These are phyloP conservation scores for Caenorhabditis angaria DNA, from an alignment of 2,888 invertebrate genomes.

Conservation along the genomic window DNA sequence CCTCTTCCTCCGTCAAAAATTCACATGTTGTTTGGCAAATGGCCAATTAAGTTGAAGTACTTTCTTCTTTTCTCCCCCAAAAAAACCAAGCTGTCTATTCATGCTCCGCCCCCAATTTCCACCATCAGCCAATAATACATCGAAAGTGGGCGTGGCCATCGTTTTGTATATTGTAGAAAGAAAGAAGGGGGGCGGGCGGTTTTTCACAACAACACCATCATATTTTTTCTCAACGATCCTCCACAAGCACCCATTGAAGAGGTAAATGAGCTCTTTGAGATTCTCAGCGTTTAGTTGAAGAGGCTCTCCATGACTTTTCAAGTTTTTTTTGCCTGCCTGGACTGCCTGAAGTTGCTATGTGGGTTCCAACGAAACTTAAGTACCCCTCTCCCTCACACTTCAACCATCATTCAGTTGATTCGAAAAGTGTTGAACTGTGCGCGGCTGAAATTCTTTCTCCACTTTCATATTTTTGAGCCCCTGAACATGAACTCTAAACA, in stretches of 20 bases:
- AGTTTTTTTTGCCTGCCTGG: conserved; percentile 16
- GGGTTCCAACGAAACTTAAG: conserved; percentile 3
- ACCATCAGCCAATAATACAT: not conserved
- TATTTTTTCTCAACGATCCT: conserved; percentile 38
- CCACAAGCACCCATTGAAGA: conserved; percentile 55
- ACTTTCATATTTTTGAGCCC: conserved; percentile 37
- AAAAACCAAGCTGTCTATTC: not conserved
- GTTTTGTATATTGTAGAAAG: no score
- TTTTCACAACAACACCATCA: conserved; percentile 29
- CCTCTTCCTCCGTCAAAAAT: not conserved
- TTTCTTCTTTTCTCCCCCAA: not conserved
- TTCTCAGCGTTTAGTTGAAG: conserved; percentile 49
- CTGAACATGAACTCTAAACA: conserved; percentile 21
- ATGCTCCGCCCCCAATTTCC: not conserved
- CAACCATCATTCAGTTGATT: conserved; percentile 8
- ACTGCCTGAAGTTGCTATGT: not conserved
- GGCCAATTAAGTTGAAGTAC: conserved; percentile 15
- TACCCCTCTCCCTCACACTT: not conserved
- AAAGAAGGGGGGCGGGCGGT: conserved; percentile 39
- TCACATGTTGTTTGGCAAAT: conserved; percentile 6
- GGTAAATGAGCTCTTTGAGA: conserved; percentile 57
- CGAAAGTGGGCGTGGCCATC: conserved; percentile 10
- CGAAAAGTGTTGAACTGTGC: not conserved
- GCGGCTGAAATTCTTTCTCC: conserved; percentile 19
- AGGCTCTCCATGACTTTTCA: conserved; percentile 45